Conservation (phyloP, 2,113 vertebrate species). For the Colossoma macropomum region DNA sequence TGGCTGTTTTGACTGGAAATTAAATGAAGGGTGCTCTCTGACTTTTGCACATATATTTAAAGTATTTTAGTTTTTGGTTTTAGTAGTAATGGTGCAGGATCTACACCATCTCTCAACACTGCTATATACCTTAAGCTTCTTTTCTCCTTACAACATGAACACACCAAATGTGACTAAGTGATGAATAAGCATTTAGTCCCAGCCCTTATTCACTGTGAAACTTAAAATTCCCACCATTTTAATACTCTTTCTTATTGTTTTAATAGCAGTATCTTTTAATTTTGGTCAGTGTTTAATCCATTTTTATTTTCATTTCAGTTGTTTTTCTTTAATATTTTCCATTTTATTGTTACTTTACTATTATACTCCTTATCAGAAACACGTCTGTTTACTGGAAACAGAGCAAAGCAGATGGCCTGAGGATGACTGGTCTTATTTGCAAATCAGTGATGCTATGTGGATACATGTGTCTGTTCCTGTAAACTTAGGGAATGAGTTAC, state of each 20-base stretch:
- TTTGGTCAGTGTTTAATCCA: background rate
- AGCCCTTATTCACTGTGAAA: no score
- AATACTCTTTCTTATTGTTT: background rate
- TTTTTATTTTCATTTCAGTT: background rate
- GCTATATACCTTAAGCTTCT: no score
- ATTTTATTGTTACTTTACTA: background rate
- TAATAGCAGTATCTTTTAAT: background rate
- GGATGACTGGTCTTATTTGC: constrained; percentile 10
- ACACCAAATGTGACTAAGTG: no score
- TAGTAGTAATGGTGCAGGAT: no score
- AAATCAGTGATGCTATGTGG: background rate
- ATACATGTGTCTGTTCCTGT: constrained; percentile 30
- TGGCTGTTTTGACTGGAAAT: no score
- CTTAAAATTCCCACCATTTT: no score
- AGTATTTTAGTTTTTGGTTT: no score
- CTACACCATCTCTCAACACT: no score
- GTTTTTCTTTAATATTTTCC: background rate
- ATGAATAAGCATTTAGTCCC: no score
- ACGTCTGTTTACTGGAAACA: constrained; percentile 31
- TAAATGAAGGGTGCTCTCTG: no score
- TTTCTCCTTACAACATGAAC: no score
- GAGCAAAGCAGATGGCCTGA: background rate
- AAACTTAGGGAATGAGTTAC: constrained; percentile 28
- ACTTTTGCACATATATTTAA: no score
- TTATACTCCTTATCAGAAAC: background rate